Evolutionary conservation across 2,888 invertebrate species (phyloP).

Genomic region (Macrophya annulata): DNA sequence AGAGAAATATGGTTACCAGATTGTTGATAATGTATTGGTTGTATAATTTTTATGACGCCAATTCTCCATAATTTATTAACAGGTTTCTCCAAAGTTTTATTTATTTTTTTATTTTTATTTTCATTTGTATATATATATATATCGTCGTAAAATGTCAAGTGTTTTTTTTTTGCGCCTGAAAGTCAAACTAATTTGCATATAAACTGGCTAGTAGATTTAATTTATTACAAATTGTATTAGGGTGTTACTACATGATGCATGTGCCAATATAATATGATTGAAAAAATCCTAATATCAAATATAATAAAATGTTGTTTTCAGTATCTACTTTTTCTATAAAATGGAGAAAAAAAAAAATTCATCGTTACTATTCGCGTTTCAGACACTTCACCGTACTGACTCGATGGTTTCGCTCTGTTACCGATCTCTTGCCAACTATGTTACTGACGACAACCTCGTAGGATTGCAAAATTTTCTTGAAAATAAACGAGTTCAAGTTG

Average conservation of each 20-base stretch:
- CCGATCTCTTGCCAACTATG: slow-evolving; percentile 89
- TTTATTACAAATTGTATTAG: neutral
- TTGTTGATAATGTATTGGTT: neutral
- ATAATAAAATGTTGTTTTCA: slow-evolving; percentile 34
- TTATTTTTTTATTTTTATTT: neutral
- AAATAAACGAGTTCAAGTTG: slow-evolving; percentile 90
- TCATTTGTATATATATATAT: neutral
- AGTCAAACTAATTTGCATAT: neutral
- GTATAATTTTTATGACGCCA: neutral
- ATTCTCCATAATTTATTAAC: slow-evolving; percentile 3
- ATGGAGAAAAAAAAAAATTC: neutral
- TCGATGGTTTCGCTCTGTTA: slow-evolving; percentile 96
- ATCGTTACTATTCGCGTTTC: slow-evolving; percentile 73
- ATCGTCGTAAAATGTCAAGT: neutral
- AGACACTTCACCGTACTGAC: slow-evolving; percentile 94
- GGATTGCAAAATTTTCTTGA: slow-evolving; percentile 92
- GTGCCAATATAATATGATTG: neutral
- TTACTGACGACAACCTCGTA: slow-evolving; percentile 89
- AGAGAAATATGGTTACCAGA: neutral
- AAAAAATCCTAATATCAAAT: neutral
- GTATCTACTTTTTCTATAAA: neutral
- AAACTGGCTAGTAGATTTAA: neutral
- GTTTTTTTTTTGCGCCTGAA: neutral
- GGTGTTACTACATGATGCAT: neutral
- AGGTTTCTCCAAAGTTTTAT: neutral